These are phyloP conservation scores for Eupithecia abbreviata DNA, from an alignment of 2,888 invertebrate species.

Conservation along the genomic window DNA sequence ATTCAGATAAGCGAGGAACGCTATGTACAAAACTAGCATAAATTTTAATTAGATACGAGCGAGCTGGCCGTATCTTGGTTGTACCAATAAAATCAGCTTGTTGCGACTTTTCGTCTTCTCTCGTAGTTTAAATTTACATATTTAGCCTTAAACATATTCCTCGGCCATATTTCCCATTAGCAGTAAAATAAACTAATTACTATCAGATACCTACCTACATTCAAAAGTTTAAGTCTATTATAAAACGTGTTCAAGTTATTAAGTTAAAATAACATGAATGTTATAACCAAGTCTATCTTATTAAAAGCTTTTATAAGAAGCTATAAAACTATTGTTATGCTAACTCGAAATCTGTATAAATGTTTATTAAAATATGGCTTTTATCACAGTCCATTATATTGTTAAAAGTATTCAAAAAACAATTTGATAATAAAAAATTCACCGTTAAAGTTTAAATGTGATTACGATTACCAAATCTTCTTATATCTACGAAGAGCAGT, in stretches of 20 bases:
- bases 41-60: conserved; percentile 66
- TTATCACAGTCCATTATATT: background rate
- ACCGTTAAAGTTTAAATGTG: background rate
- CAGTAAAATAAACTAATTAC: conserved; percentile 28
- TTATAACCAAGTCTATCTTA: conserved; percentile 15
- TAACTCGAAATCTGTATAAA: conserved; percentile 36
- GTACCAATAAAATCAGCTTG: conserved; percentile 55
- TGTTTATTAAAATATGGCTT: conserved; percentile 29
- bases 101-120: background rate
- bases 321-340: conserved; percentile 41
- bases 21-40: conserved; percentile 56
- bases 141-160: background rate
- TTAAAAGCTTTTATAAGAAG: conserved; percentile 17
- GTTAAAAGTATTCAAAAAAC: background rate
- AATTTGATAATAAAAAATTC: no score
- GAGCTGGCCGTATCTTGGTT: conserved; percentile 56
- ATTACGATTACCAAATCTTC: rapidly evolving
- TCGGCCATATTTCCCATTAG: conserved; percentile 31
- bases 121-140: conserved; percentile 1
- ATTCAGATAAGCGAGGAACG: conserved; percentile 60
- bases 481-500: background rate
- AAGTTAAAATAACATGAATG: conserved; percentile 2
- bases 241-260: background rate
- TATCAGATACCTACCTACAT: conserved; percentile 6
- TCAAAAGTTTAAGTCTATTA: conserved; percentile 9